Conservation (phyloP, 92 coral and sea anemone species). For the Paragorgia papillata region DNA sequence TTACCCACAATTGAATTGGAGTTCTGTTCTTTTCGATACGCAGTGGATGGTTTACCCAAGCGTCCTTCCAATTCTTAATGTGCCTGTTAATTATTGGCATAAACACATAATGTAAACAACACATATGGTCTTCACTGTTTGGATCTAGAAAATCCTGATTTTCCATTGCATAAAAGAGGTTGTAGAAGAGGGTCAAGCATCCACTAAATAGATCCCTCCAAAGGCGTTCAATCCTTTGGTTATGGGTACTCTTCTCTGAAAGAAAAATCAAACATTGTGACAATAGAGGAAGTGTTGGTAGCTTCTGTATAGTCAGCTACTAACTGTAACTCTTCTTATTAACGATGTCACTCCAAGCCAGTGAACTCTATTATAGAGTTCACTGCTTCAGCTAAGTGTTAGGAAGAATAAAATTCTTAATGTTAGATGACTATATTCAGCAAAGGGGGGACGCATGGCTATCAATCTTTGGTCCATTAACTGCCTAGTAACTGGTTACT, state of each 20-base stretch:
- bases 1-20: constrained; percentile 36
- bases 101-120: constrained; percentile 65
- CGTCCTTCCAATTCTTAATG: constrained; percentile 61
- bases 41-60: constrained; percentile 64
- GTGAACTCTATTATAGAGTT: too few species aligned
- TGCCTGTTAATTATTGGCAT: constrained; percentile 59
- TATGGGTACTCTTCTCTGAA: constrained; percentile 64
- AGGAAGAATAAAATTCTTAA: too few species aligned
- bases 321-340: too few species aligned
- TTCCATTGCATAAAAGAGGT: constrained; percentile 48
- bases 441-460: too few species aligned
- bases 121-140: constrained; percentile 52
- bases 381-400: too few species aligned
- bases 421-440: too few species aligned
- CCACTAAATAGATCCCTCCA: constrained; percentile 63
- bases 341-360: too few species aligned
- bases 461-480: too few species aligned
- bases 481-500: too few species aligned
- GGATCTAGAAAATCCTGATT: constrained; percentile 53
- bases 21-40: constrained; percentile 18
- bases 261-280: not conserved
- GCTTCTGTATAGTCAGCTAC: too few species aligned
- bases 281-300: not conserved
- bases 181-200: constrained; percentile 49
- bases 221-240: too few species aligned